Conservation (phyloP, 2,888 invertebrate species). For the Cetonia aurata region DNA sequence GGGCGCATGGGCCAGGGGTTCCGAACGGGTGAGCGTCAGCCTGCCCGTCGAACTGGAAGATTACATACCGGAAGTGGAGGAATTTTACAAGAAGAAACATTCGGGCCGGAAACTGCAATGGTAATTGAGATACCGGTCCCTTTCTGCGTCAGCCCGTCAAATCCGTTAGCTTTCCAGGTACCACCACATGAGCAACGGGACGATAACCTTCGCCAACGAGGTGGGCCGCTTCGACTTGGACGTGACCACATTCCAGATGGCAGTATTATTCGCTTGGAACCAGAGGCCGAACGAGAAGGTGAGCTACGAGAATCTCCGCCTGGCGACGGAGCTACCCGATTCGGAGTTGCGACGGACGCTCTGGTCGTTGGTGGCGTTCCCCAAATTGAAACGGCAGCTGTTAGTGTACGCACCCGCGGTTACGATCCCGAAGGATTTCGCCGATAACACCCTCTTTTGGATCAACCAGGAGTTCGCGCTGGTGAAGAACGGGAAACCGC, state of each 20-base stretch:
- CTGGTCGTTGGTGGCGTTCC: conserved; percentile 96
- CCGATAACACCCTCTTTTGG: conserved; percentile 93
- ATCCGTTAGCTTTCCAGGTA: conserved; percentile 66
- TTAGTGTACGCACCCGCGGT: conserved; percentile 84
- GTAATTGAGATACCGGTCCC: conserved; percentile 65
- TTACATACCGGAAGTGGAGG: conserved; percentile 98
- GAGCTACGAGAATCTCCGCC: conserved; percentile 94
- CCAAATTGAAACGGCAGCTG: conserved; percentile 94
- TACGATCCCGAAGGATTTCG: conserved; percentile 93
- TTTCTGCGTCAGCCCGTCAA: conserved; percentile 9
- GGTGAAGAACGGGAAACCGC: conserved; percentile 94
- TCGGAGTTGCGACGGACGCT: conserved; percentile 94
- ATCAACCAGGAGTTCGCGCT: conserved; percentile 97
- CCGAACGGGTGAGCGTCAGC: conserved; percentile 94
- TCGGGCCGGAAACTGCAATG: conserved; percentile 97
- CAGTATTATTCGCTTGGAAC: conserved; percentile 99
- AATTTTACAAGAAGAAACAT: conserved; percentile 98
- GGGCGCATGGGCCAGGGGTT: conserved; percentile 97
- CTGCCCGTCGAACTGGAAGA: conserved; percentile 98
- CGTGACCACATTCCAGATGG: conserved; percentile 99
- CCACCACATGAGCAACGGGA: conserved; percentile 99
- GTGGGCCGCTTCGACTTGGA: conserved; percentile 97
- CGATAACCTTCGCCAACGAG: conserved; percentile 93
- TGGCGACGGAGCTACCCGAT: conserved; percentile 97
- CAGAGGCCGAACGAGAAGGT: conserved; percentile 93